Base-by-base conservation (phyloP, 2,113 vertebrate genomes). In the Irena cyanogastra region DNA sequence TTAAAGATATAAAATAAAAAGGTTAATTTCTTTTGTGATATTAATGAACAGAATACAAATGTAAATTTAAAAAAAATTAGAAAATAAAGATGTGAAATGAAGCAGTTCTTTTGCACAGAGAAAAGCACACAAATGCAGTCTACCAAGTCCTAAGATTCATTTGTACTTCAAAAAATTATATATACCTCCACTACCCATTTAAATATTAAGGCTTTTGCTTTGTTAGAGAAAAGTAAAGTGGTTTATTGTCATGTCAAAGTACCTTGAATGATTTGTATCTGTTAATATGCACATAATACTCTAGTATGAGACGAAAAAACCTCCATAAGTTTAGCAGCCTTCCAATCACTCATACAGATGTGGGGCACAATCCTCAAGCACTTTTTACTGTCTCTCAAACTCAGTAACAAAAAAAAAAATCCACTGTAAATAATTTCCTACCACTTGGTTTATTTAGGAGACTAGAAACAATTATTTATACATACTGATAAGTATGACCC, bases 1-100 rank as follows among this genome's bases (percentile, higher is more conserved):
- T 98, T 97, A 98, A 98, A 98, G 96, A 97, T 96, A 95, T 83
- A 98, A 96, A 98, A 97, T 97, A 96, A 94, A 97, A 97, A 97
- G 81, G 97, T 99, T 99, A 99, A 98, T 97, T 95, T 96, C 77
- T 47, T 96, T 95, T 96, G 84, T 92, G 94, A 75, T 94, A 85
- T 78, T 97, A 97, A 97, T 91, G 87, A 97, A 96, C 87, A 95
- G 61, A 88, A 60, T 92, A 91, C 70, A 84, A 93, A 69, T 90
- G 66, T 41, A 93, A 85, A 94, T 27, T 19, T 19, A 28, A 59
- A 50, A 81, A 30, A 56, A 45, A 33, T 11, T 18, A 85, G 90
- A 96, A 95, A 95, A 71, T 23, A 74, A 98, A 96, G 60, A 84
- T 61, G 74, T 33, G 96, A 57, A 89, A 96, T 89, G 90, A 96